phyloP scores from a whole-genome alignment of 1,140 invertebrate genomes.

The Lordiphosa collinella region DNA sequence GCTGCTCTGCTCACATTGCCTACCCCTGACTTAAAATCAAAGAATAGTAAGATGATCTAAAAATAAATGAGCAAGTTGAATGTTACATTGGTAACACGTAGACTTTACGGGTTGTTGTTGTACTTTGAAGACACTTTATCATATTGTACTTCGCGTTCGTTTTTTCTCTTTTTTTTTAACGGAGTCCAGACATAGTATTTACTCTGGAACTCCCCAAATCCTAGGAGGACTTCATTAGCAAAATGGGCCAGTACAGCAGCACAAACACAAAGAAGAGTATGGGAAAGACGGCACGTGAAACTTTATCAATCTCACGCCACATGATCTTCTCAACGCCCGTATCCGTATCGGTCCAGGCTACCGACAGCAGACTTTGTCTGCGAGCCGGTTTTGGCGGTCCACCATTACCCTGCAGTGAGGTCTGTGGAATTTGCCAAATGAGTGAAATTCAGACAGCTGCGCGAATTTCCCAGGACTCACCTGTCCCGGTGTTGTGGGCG shows the following conservation, averaged over 20 bases:
- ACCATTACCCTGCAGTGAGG: constrained; percentile 75
- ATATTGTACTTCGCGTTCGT: constrained; percentile 25
- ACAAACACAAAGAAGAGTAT: constrained; percentile 86
- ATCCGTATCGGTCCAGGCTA: constrained; percentile 83
- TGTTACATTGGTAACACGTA: constrained; percentile 28
- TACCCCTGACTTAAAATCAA: too few species aligned
- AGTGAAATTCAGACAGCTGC: constrained; percentile 40
- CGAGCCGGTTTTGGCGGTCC: constrained; percentile 74
- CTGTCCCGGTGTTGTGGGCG: constrained; percentile 78
- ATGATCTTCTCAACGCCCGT: constrained; percentile 84
- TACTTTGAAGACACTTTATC: constrained; percentile 26
- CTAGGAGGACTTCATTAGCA: constrained; percentile 84
- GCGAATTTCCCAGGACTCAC: constrained; percentile 42
- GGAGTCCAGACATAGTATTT: constrained; percentile 75
- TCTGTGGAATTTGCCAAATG: constrained; percentile 31
- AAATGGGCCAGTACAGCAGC: constrained; percentile 87
- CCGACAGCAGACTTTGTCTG: constrained; percentile 77
- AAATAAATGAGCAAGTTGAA: too few species aligned
- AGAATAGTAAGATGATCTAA: too few species aligned
- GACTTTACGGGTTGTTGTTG: constrained; percentile 35
- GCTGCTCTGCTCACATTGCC: too few species aligned
- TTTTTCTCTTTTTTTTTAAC: constrained; percentile 54
- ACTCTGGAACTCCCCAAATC: constrained; percentile 79
- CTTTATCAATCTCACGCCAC: constrained; percentile 85
- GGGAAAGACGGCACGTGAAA: constrained; percentile 87